phyloP scores from a whole-genome alignment of 1,140 invertebrate genomes.

The Lordiphosa mommai region DNA sequence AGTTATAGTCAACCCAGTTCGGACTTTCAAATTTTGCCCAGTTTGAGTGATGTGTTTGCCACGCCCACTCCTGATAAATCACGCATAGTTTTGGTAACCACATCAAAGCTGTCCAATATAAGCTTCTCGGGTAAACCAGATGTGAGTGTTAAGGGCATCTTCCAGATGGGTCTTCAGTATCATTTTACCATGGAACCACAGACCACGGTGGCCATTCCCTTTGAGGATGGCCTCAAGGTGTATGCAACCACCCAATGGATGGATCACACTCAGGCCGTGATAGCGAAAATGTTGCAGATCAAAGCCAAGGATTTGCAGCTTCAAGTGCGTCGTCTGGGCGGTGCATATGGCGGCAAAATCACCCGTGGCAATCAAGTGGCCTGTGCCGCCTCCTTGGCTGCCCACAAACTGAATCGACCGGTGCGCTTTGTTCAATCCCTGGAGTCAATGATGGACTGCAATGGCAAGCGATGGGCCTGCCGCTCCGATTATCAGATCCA shows the following conservation, averaged over 20 bases:
- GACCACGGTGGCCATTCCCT: slow-evolving; percentile 82
- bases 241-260: slow-evolving; percentile 85
- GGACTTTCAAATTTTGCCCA: slow-evolving; percentile 72
- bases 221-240: slow-evolving; percentile 84
- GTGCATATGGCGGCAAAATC: slow-evolving; percentile 86
- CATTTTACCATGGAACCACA: slow-evolving; percentile 85
- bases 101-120: slow-evolving; percentile 30
- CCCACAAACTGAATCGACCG: slow-evolving; percentile 83
- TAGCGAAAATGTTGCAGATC: slow-evolving; percentile 82
- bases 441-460: slow-evolving; percentile 84
- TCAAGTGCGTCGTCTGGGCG: slow-evolving; percentile 85
- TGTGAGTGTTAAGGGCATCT: slow-evolving; percentile 50
- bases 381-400: slow-evolving; percentile 84
- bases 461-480: slow-evolving; percentile 83
- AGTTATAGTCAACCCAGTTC: slow-evolving; percentile 77
- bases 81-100: slow-evolving; percentile 18
- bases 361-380: slow-evolving; percentile 82
- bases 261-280: slow-evolving; percentile 83
- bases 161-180: slow-evolving; percentile 71
- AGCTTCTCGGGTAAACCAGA: slow-evolving; percentile 31
- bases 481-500: slow-evolving; percentile 82
- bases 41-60: slow-evolving; percentile 83
- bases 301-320: slow-evolving; percentile 82
- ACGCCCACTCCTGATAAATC: slow-evolving; percentile 58
- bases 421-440: slow-evolving; percentile 84